phyloP scores from a whole-genome alignment of 2,113 vertebrate genomes.

The Martes martes region DNA sequence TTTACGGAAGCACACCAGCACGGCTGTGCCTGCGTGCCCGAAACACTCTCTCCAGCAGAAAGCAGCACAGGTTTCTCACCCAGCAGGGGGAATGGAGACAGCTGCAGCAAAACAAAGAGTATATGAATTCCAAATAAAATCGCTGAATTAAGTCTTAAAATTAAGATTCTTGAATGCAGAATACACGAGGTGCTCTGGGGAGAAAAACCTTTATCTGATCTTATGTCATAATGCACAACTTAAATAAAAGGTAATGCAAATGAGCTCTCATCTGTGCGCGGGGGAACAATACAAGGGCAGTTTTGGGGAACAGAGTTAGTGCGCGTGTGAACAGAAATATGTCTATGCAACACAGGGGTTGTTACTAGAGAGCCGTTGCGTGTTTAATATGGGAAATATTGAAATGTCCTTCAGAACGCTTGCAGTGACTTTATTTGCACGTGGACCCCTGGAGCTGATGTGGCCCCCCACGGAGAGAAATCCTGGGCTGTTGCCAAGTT shows the following conservation, averaged over 20 bases:
- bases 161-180: neutral
- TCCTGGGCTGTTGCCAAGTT: accelerated
- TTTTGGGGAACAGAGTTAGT: accelerated
- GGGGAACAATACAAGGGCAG: neutral
- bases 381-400: accelerated
- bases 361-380: accelerated
- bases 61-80: neutral
- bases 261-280: accelerated
- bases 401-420: neutral
- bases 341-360: accelerated
- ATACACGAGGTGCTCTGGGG: neutral
- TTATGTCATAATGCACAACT: neutral
- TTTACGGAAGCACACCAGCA: accelerated
- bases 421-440: accelerated
- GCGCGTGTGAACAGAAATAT: accelerated
- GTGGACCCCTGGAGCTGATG: neutral
- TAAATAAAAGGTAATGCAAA: neutral
- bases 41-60: neutral
- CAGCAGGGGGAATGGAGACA: slow-evolving; percentile 30
- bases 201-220: neutral
- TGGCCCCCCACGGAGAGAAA: accelerated
- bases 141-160: slow-evolving; percentile 6
- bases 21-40: neutral
- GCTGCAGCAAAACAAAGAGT: slow-evolving; percentile 2
- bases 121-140: slow-evolving; percentile 31